Evolutionary conservation across 2,888 invertebrate species (phyloP).

Genomic region (Diplolepis rosae): DNA sequence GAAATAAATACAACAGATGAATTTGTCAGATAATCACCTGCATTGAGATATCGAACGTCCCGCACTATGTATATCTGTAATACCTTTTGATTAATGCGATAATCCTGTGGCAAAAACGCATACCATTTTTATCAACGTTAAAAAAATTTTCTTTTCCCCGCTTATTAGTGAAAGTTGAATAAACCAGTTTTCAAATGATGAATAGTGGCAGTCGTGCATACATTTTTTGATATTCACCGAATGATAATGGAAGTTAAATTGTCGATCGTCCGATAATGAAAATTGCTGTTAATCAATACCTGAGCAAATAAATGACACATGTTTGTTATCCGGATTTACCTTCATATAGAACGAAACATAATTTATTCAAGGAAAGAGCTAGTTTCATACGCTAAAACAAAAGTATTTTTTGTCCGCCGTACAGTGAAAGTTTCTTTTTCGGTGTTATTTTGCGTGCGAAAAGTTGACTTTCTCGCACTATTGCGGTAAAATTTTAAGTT

Average conservation of each 20-base stretch:
- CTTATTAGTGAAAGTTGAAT: neutral
- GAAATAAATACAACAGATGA: conserved; percentile 17
- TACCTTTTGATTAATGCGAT: neutral
- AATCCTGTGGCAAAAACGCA: neutral
- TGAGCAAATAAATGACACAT: neutral
- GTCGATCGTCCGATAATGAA: neutral
- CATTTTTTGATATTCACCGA: neutral
- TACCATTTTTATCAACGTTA: neutral
- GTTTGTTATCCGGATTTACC: neutral
- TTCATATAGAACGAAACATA: neutral
- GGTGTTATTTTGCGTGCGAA: too few species aligned
- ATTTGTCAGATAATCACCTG: conserved; percentile 22
- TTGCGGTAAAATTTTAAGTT: too few species aligned
- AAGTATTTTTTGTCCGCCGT: too few species aligned
- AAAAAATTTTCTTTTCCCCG: neutral
- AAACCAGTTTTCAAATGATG: conserved; percentile 6
- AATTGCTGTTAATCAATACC: neutral
- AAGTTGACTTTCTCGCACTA: too few species aligned
- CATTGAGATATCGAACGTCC: conserved; percentile 4
- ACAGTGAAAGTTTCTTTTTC: too few species aligned
- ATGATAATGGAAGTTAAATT: neutral
- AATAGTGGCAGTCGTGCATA: neutral
- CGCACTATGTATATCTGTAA: conserved; percentile 7
- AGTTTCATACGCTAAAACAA: too few species aligned
- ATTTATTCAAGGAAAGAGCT: neutral